Evolutionary conservation across 2,888 invertebrate species (phyloP), one percentile per base, ranked within the genome.

Genomic region (Lasioglossum calceatum): DNA sequence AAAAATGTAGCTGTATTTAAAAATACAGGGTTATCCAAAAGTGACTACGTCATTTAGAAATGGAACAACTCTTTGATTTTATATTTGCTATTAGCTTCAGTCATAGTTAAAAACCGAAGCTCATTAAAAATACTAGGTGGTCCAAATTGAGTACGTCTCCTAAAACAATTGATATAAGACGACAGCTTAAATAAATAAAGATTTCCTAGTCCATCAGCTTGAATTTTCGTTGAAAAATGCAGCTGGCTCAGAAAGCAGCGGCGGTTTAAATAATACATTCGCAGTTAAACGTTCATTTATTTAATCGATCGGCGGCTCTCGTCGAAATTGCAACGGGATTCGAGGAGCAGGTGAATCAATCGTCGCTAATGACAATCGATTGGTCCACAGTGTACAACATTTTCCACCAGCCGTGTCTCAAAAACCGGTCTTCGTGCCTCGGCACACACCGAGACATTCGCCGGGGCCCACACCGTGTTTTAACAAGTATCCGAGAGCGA

Each of bases 401-500:
- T 75, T 80, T 54, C 58, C 74, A 27, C 27, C 61, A 27, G 61
- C 12, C 61, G 61, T 61, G 61, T 61, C 61, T 61, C 19, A 72
- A 19, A n/a, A 84, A 84, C 76, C 76, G 82, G 76, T 84, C 72
- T 81, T 54, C 44, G 47, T 27, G 64, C 12, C 64, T 36, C 7
- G 32, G 16, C 32, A 5, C 67, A 19, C 67, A 32, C 8, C 36
- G 67, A 67, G 67, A 67, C 36, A 67, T 67, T 67, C 67, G 67
- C 67, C 19, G 67, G 67, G 61, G 12, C 27, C n/a, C n/a, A 44
- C 54, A 64, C 64, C 70, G 47, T 58, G 27, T 78, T 77, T 77
- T 74, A 83, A 75, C 75, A 79, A 50, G 78, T 64, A 83, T 83
- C 72, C 39, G 71, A 32, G 64, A 27, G 64, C 44, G 72, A 54